Evolutionary conservation across 92 coral and sea anemone genomes (phyloP).

Genomic region (Epizoanthus illoricatus): DNA sequence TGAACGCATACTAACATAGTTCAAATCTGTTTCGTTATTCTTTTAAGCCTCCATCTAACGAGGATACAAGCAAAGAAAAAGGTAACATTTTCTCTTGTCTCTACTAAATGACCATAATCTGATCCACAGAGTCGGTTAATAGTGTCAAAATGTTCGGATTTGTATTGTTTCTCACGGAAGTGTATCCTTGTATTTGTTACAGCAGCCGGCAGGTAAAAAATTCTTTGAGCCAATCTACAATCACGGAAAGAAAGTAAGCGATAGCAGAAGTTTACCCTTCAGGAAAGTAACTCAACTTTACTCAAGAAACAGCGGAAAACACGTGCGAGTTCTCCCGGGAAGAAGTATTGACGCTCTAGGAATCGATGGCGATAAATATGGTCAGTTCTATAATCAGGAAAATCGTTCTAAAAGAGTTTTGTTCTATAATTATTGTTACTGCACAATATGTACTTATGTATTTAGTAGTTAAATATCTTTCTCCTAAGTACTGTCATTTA

Average conservation of each 20-base stretch:
- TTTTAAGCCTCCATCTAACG: conserved; percentile 36
- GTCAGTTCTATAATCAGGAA: conserved; percentile 46
- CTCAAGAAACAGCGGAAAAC: conserved; percentile 87
- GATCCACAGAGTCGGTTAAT: background rate
- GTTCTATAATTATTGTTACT: background rate
- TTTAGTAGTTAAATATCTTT: background rate
- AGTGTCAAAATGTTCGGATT: conserved; percentile 2
- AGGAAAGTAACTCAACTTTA: conserved; percentile 88
- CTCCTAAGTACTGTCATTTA: conserved; percentile 1
- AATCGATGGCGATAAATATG: conserved; percentile 81
- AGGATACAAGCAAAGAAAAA: conserved; percentile 14
- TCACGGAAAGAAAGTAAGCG: conserved; percentile 43
- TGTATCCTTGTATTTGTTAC: conserved; percentile 6
- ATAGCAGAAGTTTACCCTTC: conserved; percentile 63
- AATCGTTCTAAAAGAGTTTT: background rate
- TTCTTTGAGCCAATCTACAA: conserved; percentile 52
- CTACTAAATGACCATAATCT: background rate
- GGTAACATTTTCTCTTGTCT: conserved; percentile 11
- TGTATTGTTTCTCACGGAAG: conserved; percentile 37
- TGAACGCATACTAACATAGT: background rate
- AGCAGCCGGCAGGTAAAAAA: conserved; percentile 42
- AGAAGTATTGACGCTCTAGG: conserved; percentile 88
- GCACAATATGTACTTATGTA: background rate
- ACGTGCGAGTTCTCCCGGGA: conserved; percentile 69
- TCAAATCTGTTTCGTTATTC: conserved; percentile 15